A percentile compares a stretch with the other conserved stretches of the same genome.
Evolutionary conservation across 2,888 invertebrate genomes (phyloP).

Genomic region (Nemoura dubitans): DNA sequence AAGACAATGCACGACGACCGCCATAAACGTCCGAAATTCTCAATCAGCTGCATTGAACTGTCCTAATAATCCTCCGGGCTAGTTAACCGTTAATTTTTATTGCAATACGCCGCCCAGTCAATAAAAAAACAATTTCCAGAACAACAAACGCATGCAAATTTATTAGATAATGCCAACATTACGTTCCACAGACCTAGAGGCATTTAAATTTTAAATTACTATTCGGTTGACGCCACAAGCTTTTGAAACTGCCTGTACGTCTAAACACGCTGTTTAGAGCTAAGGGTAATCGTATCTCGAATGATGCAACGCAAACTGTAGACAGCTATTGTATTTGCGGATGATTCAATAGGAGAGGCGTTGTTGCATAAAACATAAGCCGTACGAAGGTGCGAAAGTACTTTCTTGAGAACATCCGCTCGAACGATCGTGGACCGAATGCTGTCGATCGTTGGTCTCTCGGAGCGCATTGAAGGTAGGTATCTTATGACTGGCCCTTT

Average conservation of each 20-base stretch:
- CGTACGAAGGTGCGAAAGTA: not conserved
- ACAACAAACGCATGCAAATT: not conserved
- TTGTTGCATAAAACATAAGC: constrained; percentile 12
- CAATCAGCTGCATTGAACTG: too few species aligned
- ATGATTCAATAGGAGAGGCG: not conserved
- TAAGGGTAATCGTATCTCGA: not conserved
- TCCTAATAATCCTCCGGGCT: too few species aligned
- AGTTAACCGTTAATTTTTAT: not conserved
- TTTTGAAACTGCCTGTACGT: not conserved
- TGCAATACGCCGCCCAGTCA: not conserved
- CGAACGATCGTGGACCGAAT: not conserved
- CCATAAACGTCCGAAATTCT: too few species aligned
- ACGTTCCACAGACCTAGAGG: not conserved
- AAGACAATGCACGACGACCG: too few species aligned
- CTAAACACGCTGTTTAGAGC: not conserved
- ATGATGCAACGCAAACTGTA: not conserved
- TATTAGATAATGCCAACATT: not conserved
- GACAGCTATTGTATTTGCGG: not conserved
- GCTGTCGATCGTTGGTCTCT: not conserved
- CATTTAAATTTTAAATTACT: not conserved
- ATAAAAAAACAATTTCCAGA: too few species aligned
- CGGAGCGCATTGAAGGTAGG: not conserved
- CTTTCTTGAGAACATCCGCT: not conserved
- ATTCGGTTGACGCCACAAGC: not conserved
- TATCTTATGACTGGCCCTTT: too few species aligned